Conservation (phyloP, 2,888 invertebrate species). For the Cremastinae sp. region DNA sequence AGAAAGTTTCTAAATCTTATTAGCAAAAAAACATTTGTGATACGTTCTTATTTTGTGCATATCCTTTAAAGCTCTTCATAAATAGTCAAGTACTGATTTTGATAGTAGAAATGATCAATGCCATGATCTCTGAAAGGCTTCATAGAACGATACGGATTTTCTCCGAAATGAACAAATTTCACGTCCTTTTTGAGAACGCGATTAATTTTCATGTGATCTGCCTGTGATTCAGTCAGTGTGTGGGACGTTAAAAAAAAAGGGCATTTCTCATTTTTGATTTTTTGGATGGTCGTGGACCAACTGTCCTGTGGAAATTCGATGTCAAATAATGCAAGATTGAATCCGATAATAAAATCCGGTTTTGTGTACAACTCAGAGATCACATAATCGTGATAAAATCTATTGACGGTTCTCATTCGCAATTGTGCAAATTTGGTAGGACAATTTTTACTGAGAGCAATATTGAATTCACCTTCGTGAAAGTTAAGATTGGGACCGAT, state of each 20-base stretch:
- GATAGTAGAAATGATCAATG: slow-evolving; percentile 70
- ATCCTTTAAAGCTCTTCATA: slow-evolving; percentile 65
- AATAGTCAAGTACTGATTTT: slow-evolving; percentile 72
- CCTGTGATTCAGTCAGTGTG: slow-evolving; percentile 63
- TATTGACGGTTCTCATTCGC: neutral
- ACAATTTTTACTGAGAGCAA: neutral
- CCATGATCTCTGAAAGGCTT: slow-evolving; percentile 73
- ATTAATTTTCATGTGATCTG: slow-evolving; percentile 68
- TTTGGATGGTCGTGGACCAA: slow-evolving; percentile 68
- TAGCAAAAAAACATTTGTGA: too few relatives aligned
- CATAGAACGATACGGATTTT: slow-evolving; percentile 71
- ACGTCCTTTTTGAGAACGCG: slow-evolving; percentile 58
- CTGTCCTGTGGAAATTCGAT: slow-evolving; percentile 65
- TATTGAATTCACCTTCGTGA: too few relatives aligned
- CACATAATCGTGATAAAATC: slow-evolving; percentile 68
- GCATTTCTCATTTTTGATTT: slow-evolving; percentile 66
- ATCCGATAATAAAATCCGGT: slow-evolving; percentile 72
- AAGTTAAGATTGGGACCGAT: too few relatives aligned
- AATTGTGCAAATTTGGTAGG: neutral
- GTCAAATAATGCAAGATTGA: slow-evolving; percentile 72
- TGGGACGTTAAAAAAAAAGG: slow-evolving; percentile 72
- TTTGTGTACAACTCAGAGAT: slow-evolving; percentile 60
- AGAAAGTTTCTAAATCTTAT: too few relatives aligned
- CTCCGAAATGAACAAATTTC: slow-evolving; percentile 60
- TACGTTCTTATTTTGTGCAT: too few relatives aligned